Evolutionary conservation across 2,113 vertebrate genomes (phyloP).

Genomic region (Rhombomys opimus): DNA sequence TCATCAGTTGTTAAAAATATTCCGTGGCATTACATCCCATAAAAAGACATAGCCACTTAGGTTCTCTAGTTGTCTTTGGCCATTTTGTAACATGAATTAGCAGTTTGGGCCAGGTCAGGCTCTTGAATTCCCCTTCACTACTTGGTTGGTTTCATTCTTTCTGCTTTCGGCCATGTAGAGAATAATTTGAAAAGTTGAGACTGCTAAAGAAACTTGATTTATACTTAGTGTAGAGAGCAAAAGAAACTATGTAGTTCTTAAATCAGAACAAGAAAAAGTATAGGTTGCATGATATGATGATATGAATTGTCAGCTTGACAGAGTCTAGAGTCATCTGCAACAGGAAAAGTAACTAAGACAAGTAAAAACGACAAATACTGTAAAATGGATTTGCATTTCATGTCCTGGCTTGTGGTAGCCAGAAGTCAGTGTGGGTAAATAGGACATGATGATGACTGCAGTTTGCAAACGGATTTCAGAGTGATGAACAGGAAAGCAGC

Average conservation of each 20-base stretch:
- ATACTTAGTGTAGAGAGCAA: slow-evolving; percentile 1
- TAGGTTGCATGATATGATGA: neutral
- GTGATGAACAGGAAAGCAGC: neutral
- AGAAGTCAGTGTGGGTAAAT: neutral
- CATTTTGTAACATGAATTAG: neutral
- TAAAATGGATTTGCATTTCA: neutral
- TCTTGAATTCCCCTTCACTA: slow-evolving; percentile 44
- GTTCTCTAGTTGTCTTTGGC: neutral
- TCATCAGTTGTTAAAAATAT: slow-evolving; percentile 12
- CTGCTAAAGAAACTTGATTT: slow-evolving; percentile 21
- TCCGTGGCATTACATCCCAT: neutral
- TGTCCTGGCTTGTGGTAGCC: neutral
- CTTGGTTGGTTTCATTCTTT: slow-evolving; percentile 29
- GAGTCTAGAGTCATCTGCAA: neutral
- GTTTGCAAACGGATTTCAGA: slow-evolving; percentile 14
- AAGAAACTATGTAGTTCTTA: slow-evolving; percentile 39
- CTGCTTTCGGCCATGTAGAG: slow-evolving; percentile 10
- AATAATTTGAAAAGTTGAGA: slow-evolving; percentile 22
- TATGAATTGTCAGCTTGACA: neutral
- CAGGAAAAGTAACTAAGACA: neutral
- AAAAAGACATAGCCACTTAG: neutral
- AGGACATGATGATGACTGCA: neutral
- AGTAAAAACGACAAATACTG: neutral
- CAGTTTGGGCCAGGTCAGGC: neutral
- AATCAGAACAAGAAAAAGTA: neutral